Conservation (phyloP, 2,113 vertebrate genomes). For the Scatophagus argus region DNA sequence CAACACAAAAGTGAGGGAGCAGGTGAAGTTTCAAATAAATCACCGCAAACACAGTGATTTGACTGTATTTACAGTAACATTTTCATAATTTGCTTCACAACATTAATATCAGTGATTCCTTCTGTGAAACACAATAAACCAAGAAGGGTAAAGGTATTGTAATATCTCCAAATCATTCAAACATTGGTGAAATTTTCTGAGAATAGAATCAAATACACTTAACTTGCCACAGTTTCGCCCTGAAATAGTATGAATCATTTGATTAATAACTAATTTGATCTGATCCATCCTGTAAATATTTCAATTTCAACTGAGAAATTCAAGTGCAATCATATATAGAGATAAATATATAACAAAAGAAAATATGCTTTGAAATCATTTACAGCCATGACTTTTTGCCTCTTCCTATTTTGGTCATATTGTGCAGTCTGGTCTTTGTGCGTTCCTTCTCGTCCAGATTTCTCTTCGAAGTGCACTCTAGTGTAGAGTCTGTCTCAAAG, state of each 20-base stretch:
- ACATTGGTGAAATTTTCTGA: background rate
- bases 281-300: background rate
- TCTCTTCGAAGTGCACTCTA: conserved; percentile 66
- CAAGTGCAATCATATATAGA: conserved; percentile 15
- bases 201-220: conserved; percentile 1
- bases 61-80: conserved; percentile 16
- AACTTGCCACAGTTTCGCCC: background rate
- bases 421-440: conserved; percentile 58
- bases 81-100: conserved; percentile 20
- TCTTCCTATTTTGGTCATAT: conserved; percentile 57
- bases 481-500: conserved; percentile 74
- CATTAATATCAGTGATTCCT: conserved; percentile 7
- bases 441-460: conserved; percentile 69
- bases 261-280: background rate
- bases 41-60: conserved; percentile 17
- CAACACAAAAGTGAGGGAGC: background rate
- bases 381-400: conserved; percentile 79
- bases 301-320: background rate
- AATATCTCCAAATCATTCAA: conserved; percentile 11
- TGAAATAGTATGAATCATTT: background rate
- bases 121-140: background rate
- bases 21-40: background rate
- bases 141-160: background rate
- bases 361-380: conserved; percentile 2
- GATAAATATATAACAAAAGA: conserved; percentile 14